Evolutionary conservation across 2,113 vertebrate species (phyloP), one percentile per base, ranked within the genome.

Genomic region (Podarcis muralis): DNA sequence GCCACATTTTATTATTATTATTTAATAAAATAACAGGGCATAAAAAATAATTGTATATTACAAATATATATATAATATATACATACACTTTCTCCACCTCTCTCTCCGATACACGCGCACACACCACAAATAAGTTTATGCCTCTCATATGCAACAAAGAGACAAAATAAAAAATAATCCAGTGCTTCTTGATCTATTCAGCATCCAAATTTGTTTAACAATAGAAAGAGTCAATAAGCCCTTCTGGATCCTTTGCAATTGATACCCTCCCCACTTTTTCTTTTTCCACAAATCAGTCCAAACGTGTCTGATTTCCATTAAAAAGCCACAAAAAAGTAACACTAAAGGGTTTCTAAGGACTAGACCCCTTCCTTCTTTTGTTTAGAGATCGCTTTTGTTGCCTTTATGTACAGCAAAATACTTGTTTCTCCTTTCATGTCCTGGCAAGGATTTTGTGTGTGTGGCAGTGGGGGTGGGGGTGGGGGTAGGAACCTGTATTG

Each of bases 1-100:
- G 93, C 97, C 95, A 93, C 94, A 89, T 98, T 98, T 97, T 98
- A 96, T 98, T 97, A 32, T 83, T 62, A 82, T 68, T 20, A 66
- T 97, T 98, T 97, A 98, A 98, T 98, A 98, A 98, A 98, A 98
- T 98, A 97, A 96, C 94, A 94, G 96, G 91, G 92, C 97, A 95
- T 95, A 96, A 95, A 96, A 97, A 97, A 97, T 96, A 97, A 95
- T 92, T 90, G 81, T 97, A 95, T 96, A 87, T 98, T 97, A 98
- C 98, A 99, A 97, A 97, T 97, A 97, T 97, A 69, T 78, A 48
- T 78, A 48, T 84, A 35, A 22, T 72, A 32, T 74, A 74, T 37
- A 59, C 81, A 37, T 32, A 27, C 81, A 7, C 53, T 79, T 37
- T 79, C 77, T 79, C 48, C 43, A 40, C 30, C 43, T 53, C 77